Evolutionary conservation across 2,113 vertebrate species (phyloP).

Genomic region (Colaptes auratus): DNA sequence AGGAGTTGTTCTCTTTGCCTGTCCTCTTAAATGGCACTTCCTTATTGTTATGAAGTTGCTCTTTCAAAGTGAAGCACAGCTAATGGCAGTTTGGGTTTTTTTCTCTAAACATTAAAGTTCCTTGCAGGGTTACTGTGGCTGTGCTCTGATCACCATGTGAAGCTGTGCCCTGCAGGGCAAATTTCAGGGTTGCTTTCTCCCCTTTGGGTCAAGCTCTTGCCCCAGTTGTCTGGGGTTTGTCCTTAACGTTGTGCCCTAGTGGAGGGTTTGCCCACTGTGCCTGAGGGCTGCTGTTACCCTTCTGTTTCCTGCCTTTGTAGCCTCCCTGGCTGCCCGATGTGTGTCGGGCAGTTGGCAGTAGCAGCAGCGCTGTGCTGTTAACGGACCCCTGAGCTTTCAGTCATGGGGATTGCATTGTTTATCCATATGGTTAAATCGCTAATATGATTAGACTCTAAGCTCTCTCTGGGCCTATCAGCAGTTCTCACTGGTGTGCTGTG

Average conservation of each 20-base stretch:
- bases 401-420: neutral
- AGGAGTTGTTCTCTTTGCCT: neutral
- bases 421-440: neutral
- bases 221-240: neutral
- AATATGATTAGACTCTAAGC: neutral
- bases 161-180: neutral
- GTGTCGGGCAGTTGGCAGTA: neutral
- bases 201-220: neutral
- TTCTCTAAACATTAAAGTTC: neutral
- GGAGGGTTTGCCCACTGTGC: neutral
- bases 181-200: neutral
- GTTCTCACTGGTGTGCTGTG: fast-evolving
- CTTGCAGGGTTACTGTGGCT: neutral
- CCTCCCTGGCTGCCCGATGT: fast-evolving
- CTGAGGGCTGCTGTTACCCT: neutral
- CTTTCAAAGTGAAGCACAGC: neutral
- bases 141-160: neutral
- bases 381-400: neutral
- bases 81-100: neutral
- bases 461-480: neutral
- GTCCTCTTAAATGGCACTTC: neutral
- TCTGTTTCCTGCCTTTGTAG: conserved; percentile 24
- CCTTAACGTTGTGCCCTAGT: neutral
- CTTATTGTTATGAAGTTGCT: conserved; percentile 19
- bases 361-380: neutral